phyloP scores from a whole-genome alignment of 2,888 invertebrate species.

The Glaucopsyche alexis region DNA sequence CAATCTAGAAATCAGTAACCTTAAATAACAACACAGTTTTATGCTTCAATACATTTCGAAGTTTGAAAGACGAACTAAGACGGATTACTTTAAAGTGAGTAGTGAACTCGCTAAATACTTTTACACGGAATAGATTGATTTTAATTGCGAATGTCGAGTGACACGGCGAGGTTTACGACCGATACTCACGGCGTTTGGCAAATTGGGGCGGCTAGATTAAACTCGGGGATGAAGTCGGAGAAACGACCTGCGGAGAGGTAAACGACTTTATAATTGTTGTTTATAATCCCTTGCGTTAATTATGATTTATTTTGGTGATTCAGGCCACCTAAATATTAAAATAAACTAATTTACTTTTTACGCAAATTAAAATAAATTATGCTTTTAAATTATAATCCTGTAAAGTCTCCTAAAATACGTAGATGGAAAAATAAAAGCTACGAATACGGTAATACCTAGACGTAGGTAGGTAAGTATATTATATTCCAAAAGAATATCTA shows the following conservation, averaged over 20 bases:
- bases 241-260: constrained; percentile 37
- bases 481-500: too few species aligned
- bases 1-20: neutral
- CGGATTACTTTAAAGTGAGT: neutral
- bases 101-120: neutral
- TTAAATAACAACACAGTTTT: neutral
- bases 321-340: neutral
- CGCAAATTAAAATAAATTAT: neutral
- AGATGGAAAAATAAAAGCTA: too few species aligned
- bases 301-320: neutral
- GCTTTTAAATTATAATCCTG: neutral
- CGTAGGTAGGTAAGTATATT: too few species aligned
- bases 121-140: constrained; percentile 6
- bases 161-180: constrained; percentile 5
- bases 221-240: constrained; percentile 54
- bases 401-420: too few species aligned
- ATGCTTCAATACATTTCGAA: neutral
- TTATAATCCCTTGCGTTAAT: neutral
- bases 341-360: neutral
- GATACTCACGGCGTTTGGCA: constrained; percentile 68
- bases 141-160: neutral
- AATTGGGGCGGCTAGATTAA: constrained; percentile 63
- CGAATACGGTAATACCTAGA: too few species aligned
- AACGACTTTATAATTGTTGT: constrained; percentile 40
- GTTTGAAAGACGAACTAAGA: neutral